phyloP scores from a whole-genome alignment of 2,797 vertebrate species.

The Miichthys miiuy region DNA sequence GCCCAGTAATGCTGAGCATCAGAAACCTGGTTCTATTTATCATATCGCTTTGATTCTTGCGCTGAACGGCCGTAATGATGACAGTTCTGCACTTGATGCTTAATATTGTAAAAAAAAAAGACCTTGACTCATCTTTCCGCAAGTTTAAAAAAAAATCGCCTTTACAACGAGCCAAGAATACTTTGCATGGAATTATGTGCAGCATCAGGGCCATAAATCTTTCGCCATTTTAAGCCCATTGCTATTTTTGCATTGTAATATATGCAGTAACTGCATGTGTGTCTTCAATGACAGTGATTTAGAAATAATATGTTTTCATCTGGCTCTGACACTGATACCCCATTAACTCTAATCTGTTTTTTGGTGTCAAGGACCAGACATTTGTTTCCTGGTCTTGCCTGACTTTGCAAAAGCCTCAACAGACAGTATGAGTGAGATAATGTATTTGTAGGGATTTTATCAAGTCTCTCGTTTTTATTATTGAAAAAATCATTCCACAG shows the following conservation, averaged over 20 bases:
- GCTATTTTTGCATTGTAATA: slow-evolving; percentile 10
- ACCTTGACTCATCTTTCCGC: slow-evolving; percentile 39
- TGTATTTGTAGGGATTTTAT: not conserved
- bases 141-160: slow-evolving; percentile 1
- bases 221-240: slow-evolving; percentile 1
- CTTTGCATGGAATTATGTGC: slow-evolving; percentile 23
- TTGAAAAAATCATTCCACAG: not conserved
- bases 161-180: slow-evolving; percentile 3
- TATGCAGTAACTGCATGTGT: slow-evolving; percentile 9
- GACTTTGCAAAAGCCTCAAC: slow-evolving; percentile 23
- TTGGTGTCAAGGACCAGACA: slow-evolving; percentile 3
- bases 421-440: slow-evolving; percentile 15
- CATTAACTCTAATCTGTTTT: slow-evolving; percentile 35
- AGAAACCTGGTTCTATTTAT: slow-evolving; percentile 38
- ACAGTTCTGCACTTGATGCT: slow-evolving; percentile 39
- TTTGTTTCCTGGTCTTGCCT: slow-evolving; percentile 17
- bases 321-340: slow-evolving; percentile 17
- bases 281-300: slow-evolving; percentile 33
- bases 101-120: slow-evolving; percentile 42
- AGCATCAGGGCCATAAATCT: slow-evolving; percentile 20
- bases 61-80: slow-evolving; percentile 34
- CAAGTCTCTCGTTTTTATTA: not conserved
- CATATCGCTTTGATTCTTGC: slow-evolving; percentile 46
- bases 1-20: slow-evolving; percentile 42
- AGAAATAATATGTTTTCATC: slow-evolving; percentile 17